A percentile compares a stretch with the other conserved stretches of the same genome.
Evolutionary conservation across 2,888 invertebrate genomes (phyloP).

Genomic region (Meteorus cinctellus): DNA sequence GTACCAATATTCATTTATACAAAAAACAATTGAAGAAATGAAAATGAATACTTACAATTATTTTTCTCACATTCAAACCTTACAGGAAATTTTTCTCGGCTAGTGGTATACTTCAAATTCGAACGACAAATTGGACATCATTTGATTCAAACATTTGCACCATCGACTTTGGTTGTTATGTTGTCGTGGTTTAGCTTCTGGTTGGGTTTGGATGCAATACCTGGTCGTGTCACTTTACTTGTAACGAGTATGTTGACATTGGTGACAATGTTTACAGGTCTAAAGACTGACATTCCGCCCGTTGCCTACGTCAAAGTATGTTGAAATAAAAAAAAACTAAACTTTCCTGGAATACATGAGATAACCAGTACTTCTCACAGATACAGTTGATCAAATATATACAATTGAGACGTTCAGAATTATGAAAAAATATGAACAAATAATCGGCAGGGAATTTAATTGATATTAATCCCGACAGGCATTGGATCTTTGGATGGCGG

Average conservation of each 20-base stretch:
- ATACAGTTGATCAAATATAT: neutral
- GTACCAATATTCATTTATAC: conserved; percentile 66
- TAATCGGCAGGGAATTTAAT: conserved; percentile 2
- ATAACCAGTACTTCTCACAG: too few species aligned
- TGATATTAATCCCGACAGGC: conserved; percentile 76
- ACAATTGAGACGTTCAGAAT: neutral
- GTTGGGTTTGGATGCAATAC: conserved; percentile 88
- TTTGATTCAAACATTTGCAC: conserved; percentile 89
- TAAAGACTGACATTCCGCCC: conserved; percentile 87
- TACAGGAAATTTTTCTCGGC: conserved; percentile 84
- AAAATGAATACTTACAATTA: conserved; percentile 43
- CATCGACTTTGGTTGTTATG: conserved; percentile 87
- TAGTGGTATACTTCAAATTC: conserved; percentile 86
- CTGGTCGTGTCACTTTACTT: conserved; percentile 85
- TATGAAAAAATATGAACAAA: neutral
- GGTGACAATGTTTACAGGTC: conserved; percentile 89
- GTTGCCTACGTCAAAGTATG: conserved; percentile 90
- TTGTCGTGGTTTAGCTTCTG: conserved; percentile 92
- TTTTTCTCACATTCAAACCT: neutral
- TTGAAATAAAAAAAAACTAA: conserved; percentile 3
- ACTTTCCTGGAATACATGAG: too few species aligned
- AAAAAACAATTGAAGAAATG: neutral
- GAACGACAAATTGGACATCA: conserved; percentile 90
- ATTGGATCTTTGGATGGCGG: conserved; percentile 91
- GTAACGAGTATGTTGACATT: conserved; percentile 90